Base-by-base conservation (phyloP, 2,888 invertebrate genomes). In the Drosophila rellima region DNA sequence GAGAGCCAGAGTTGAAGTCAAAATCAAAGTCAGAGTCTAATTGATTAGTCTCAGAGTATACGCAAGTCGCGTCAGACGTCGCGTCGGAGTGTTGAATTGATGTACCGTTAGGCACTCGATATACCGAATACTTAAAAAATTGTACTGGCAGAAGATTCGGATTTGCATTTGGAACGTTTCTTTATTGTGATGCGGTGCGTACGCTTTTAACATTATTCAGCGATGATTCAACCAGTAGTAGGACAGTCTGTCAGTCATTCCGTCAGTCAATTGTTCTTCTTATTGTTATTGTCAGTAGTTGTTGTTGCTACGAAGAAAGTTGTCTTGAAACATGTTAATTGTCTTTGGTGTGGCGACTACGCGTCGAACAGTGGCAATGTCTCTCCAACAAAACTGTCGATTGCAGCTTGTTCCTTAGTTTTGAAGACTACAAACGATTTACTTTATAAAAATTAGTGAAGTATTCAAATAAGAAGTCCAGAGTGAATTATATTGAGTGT, bases 261-360 rank as follows among this genome's bases (percentile, higher is more conserved):
- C 8, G 50, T 45, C 29, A 39, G 18, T 45, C 66, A 48, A 45
- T 63, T 48, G 56, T 45, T 35, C 37, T 37, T 67, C 39, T 60
- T 56, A 23, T 50, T 70, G 40, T 44, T 64, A 29, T 51, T 63
- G 52, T 2, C 11, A 11, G 45, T 51, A 57, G 51, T 42, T 29
- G 23, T 55, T 45, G 35, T 29, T 37, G 69, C 56, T 10, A 35
- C 66, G 64, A 84, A 88, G 84, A 84, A 88, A 88, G 88, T 88
- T 84, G 86, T 65, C 66, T 63, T 54, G 40, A 62, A 78, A 86
- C 87, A 86, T 82, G 88, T 82, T 88, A 86, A 84, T 82, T 88
- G 88, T 74, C 23, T 54, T 63, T 52, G 71, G 54, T 50, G 60
- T 44, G 51, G 33, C 37, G 35, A 5, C 52, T 13, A 10, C 31